Conservation (phyloP, 2,113 vertebrate species). For the Anguilla japonica region DNA sequence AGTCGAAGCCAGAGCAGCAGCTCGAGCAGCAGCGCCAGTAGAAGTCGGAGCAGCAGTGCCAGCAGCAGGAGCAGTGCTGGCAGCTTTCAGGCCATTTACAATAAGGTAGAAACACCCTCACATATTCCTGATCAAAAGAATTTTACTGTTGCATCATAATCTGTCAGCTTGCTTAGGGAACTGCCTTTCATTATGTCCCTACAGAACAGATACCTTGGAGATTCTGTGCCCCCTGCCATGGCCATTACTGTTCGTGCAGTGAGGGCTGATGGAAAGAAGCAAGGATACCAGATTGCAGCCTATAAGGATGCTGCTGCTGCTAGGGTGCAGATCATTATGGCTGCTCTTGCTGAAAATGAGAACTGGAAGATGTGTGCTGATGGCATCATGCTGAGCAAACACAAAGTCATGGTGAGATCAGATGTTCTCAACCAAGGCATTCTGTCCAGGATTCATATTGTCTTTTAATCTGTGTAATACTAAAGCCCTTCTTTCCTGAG, state of each 20-base stretch:
- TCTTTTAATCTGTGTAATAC: neutral
- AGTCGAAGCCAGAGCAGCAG: constrained; percentile 10
- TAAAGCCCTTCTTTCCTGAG: neutral
- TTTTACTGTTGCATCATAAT: neutral
- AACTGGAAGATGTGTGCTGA: constrained; percentile 76
- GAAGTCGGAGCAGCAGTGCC: constrained; percentile 15
- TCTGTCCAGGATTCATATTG: neutral
- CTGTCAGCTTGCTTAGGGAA: neutral
- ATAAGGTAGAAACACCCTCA: constrained; percentile 44
- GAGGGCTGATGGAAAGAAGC: constrained; percentile 51
- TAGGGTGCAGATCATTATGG: constrained; percentile 69
- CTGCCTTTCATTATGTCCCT: constrained; percentile 12
- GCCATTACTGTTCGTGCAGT: constrained; percentile 65
- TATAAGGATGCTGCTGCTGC: constrained; percentile 61
- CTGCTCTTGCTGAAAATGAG: constrained; percentile 63
- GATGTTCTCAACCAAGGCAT: neutral
- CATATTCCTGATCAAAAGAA: neutral
- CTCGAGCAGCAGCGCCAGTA: neutral
- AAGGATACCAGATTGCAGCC: constrained; percentile 67
- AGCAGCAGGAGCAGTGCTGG: constrained; percentile 47
- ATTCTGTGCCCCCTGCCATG: constrained; percentile 56
- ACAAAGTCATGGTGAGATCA: constrained; percentile 74
- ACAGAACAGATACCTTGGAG: constrained; percentile 67
- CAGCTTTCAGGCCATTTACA: constrained; percentile 55
- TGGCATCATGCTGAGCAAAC: constrained; percentile 63